These are phyloP conservation scores for Epicampocera succincta DNA, from an alignment of 2,888 invertebrate species.

Conservation along the genomic window DNA sequence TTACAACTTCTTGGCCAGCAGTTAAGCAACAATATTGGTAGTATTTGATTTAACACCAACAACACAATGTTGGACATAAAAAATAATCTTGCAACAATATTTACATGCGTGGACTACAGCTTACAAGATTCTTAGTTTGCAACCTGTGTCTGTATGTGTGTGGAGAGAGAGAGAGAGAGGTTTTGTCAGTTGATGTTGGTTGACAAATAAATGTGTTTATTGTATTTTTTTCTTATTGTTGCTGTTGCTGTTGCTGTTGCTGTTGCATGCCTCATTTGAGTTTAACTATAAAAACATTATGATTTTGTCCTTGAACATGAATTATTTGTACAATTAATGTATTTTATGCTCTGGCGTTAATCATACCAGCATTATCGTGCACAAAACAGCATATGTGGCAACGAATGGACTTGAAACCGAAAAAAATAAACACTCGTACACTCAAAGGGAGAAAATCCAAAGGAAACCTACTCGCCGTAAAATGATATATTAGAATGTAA, in stretches of 20 bases:
- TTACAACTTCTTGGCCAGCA: conserved; percentile 69
- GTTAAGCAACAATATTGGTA: conserved; percentile 53
- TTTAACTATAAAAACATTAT: conserved; percentile 37
- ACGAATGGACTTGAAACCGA: conserved; percentile 1
- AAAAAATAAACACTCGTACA: not conserved
- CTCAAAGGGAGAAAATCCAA: conserved; percentile 21
- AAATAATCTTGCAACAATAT: conserved; percentile 52
- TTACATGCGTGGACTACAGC: conserved; percentile 47
- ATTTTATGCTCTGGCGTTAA: conserved; percentile 51
- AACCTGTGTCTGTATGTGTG: not conserved
- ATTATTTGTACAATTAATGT: conserved; percentile 69
- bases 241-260: not conserved
- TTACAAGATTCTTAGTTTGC: not conserved
- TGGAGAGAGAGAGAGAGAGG: not conserved
- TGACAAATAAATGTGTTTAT: conserved; percentile 56
- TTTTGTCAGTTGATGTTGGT: conserved; percentile 46
- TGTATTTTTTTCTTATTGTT: conserved; percentile 4
- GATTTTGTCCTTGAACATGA: conserved; percentile 68
- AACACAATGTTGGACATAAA: conserved; percentile 41
- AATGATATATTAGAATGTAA: conserved; percentile 40
- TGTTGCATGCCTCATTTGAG: conserved; percentile 24
- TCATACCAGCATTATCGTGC: conserved; percentile 59
- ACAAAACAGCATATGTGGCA: conserved; percentile 23
- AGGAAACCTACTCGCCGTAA: conserved; percentile 1
- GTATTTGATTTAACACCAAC: conserved; percentile 37